Base-by-base conservation (phyloP, 1,140 invertebrate genomes). In the Chlorops oryzae region DNA sequence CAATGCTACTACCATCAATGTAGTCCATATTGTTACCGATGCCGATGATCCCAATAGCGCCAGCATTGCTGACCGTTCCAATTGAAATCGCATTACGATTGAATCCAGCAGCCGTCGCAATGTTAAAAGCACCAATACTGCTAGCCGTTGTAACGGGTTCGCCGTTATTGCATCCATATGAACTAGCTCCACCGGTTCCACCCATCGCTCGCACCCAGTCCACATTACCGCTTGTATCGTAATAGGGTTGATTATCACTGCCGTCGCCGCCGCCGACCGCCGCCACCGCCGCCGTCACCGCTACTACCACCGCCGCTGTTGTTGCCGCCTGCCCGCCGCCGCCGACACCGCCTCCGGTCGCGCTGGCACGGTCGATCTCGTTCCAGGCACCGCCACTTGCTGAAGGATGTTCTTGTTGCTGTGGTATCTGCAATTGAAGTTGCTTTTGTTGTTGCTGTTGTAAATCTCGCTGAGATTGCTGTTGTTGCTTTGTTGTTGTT, bases 201-300 rank as follows among this genome's bases (percentile, higher is more conserved):
- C n/a, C n/a, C 66, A 69, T 69, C 61, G 65, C 63, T 55, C 66
- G 59, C 57, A 59, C 63, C 66, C 66, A 70, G 59, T 70, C 66
- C 57, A 70, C 66, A 69, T 70, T 69, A 52, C 66, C 66, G 61
- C 63, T 70, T 59, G 66, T 65, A 62, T 70, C 66, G 59, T 70
- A 70, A 56, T 70, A 70, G 57, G 65, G 59, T 58, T 70, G 66
- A 64, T 70, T 70, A 65, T 70, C 66, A 62, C 61, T 58, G 62
- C 60, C 56, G 55, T 69, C 47, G 59, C 59, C 52, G 60, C 55
- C 21, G 50, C 51, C 48, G 40, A n/a, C 40, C 32, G 18, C 39
- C 38, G 9, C 38, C 59, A n/a, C n/a, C 63, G 63, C 62, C 58
- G 34, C 21, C 18, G 34, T 24, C 15, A 21, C 22, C 18, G 37